phyloP scores from a whole-genome alignment of 2,797 vertebrate genomes.

The Iguana delicatissima region DNA sequence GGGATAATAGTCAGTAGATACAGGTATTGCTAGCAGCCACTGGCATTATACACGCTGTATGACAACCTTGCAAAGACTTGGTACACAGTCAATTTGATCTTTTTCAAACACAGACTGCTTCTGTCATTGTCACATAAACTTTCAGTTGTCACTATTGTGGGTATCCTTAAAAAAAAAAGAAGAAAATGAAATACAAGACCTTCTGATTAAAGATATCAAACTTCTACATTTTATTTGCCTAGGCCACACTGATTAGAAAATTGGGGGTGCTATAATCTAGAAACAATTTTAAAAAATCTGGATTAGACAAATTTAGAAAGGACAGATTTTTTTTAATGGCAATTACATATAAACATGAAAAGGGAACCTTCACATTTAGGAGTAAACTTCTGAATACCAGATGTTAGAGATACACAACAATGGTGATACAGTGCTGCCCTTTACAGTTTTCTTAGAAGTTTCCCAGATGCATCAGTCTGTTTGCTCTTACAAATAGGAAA shows the following conservation, averaged over 20 bases:
- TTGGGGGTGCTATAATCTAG: background rate
- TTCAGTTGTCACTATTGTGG: background rate
- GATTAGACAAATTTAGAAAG: background rate
- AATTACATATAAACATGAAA: background rate
- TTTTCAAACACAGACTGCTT: background rate
- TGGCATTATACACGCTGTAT: background rate
- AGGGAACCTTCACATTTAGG: background rate
- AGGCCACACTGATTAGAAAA: background rate
- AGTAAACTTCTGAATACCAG: background rate
- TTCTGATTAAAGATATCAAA: background rate
- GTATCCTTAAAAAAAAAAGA: background rate
- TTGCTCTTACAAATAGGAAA: background rate
- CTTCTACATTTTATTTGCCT: background rate
- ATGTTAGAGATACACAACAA: background rate
- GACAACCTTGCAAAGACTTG: background rate
- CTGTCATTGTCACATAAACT: background rate
- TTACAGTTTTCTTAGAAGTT: background rate
- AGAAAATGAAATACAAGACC: background rate
- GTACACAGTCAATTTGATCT: background rate
- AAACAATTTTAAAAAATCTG: background rate
- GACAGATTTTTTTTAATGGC: background rate
- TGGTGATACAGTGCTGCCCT: background rate
- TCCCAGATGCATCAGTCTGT: background rate
- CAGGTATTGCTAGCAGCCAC: background rate
- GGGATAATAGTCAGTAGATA: background rate